phyloP scores from a whole-genome alignment of 2,888 invertebrate species.

The Hemistola chrysoprasaria region DNA sequence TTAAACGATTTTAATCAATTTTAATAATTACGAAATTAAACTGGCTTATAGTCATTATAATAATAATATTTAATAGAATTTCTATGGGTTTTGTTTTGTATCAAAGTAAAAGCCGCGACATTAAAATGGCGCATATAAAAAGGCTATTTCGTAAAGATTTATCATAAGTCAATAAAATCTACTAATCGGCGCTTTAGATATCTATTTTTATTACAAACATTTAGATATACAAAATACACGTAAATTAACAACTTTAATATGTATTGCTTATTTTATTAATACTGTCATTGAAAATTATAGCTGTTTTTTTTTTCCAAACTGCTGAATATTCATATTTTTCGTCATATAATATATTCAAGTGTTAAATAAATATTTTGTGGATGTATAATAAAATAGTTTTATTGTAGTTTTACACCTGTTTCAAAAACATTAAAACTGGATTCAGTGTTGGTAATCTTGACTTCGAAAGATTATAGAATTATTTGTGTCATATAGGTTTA shows the following conservation, averaged over 20 bases:
- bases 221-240: conserved; percentile 11
- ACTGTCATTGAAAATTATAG: conserved; percentile 20
- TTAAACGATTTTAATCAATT: too few species aligned
- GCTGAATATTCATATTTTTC: conserved; percentile 30
- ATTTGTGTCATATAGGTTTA: conserved; percentile 14
- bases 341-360: conserved; percentile 29
- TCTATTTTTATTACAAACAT: conserved; percentile 3
- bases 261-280: conserved; percentile 16
- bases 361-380: conserved; percentile 28
- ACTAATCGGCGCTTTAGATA: conserved; percentile 12
- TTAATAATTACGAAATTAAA: too few species aligned
- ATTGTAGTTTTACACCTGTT: conserved; percentile 34
- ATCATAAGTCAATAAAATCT: conserved; percentile 5
- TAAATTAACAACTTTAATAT: conserved; percentile 6
- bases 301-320: conserved; percentile 17
- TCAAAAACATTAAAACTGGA: conserved; percentile 26
- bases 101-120: too few species aligned
- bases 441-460: conserved; percentile 20
- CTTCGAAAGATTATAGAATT: conserved; percentile 20
- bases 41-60: too few species aligned
- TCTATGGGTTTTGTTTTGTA: too few species aligned
- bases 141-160: conserved; percentile 5
- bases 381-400: conserved; percentile 30
- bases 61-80: too few species aligned
- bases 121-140: conserved; percentile 12